phyloP scores from a whole-genome alignment of 2,113 vertebrate species.

The Fulmarus glacialis region DNA sequence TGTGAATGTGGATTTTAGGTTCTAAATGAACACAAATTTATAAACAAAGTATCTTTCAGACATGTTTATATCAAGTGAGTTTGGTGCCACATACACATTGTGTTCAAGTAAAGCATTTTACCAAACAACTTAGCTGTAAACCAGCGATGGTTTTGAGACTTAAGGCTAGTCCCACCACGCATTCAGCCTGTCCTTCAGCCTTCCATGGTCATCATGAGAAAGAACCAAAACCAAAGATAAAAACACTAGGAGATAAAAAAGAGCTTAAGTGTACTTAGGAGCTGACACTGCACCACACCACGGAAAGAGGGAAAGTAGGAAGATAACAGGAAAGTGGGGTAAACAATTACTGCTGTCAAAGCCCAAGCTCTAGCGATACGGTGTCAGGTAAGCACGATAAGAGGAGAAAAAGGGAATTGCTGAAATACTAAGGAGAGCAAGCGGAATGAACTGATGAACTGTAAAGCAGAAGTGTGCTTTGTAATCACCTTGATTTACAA shows the following conservation, averaged over 20 bases:
- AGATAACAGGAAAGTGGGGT: neutral
- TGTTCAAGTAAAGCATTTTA: neutral
- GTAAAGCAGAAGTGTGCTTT: neutral
- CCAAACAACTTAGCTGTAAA: neutral
- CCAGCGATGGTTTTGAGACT: neutral
- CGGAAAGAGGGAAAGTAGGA: neutral
- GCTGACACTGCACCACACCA: neutral
- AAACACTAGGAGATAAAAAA: neutral
- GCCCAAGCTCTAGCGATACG: neutral
- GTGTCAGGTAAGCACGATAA: neutral
- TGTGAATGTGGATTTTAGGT: neutral
- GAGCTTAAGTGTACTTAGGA: neutral
- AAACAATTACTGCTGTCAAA: neutral
- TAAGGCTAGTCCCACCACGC: neutral
- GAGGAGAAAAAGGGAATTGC: neutral
- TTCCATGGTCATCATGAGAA: rapidly evolving
- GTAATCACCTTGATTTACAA: neutral
- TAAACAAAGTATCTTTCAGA: neutral
- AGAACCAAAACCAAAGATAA: neutral
- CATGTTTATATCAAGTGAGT: neutral
- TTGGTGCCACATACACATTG: neutral
- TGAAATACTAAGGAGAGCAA: neutral
- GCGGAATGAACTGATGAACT: neutral
- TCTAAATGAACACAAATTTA: neutral
- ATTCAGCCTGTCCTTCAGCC: neutral